Conservation (phyloP, 2,888 invertebrate species). For the Vandiemenella viatica region DNA sequence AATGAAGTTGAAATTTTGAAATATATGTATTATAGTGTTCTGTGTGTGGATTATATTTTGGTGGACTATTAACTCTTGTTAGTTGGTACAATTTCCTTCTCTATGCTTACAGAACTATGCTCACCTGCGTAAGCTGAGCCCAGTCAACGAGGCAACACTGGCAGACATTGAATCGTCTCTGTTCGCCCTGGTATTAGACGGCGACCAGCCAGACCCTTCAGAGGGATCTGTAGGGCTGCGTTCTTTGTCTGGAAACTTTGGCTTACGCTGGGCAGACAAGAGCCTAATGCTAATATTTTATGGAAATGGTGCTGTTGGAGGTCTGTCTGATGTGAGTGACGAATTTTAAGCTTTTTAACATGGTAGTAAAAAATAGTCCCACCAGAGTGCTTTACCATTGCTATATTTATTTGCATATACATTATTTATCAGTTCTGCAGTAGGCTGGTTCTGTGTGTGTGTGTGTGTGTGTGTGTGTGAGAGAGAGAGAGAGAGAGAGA, state of each 20-base stretch:
- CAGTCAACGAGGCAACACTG: conserved; percentile 27
- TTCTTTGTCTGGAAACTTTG: conserved; percentile 33
- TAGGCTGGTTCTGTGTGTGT: too few relatives aligned
- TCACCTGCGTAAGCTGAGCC: conserved; percentile 27
- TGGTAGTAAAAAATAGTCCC: too few relatives aligned
- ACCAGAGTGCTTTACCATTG: too few relatives aligned
- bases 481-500: too few relatives aligned
- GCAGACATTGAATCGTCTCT: conserved; percentile 29
- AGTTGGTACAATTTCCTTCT: too few relatives aligned
- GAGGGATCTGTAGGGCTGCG: conserved; percentile 28
- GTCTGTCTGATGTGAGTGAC: conserved; percentile 39
- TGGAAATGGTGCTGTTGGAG: conserved; percentile 34
- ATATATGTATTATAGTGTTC: too few relatives aligned
- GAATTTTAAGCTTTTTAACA: conserved; percentile 10
- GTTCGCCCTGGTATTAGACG: conserved; percentile 28
- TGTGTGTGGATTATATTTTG: too few relatives aligned
- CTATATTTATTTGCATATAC: too few relatives aligned
- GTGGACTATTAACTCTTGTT: too few relatives aligned
- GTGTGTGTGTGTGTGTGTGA: too few relatives aligned
- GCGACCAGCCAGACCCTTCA: conserved; percentile 23
- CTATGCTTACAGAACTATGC: conserved; percentile 31
- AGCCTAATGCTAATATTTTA: conserved; percentile 32
- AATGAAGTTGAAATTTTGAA: too few relatives aligned
- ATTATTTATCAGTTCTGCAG: too few relatives aligned
- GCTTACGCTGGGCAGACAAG: conserved; percentile 44